Base-by-base conservation (phyloP, 2,797 vertebrate genomes). In the Lacerta agilis region DNA sequence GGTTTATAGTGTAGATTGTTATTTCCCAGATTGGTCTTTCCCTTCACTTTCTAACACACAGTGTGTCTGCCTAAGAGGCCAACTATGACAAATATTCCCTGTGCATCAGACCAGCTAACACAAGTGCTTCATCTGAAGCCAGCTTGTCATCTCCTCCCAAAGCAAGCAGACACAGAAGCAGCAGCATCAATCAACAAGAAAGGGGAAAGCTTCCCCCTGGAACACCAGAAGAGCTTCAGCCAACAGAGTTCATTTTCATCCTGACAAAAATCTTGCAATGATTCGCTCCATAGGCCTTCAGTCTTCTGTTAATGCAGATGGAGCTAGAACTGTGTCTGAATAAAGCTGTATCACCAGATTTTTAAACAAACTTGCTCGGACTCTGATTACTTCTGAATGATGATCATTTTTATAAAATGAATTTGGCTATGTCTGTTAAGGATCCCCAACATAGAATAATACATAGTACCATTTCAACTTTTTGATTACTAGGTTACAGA, bases 81-180 rank as follows among this genome's bases (percentile, higher is more conserved):
- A 23, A 78, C 78, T 83, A 77, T 88, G 83, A 90, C 61, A 92
- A 94, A 91, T 64, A 90, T 71, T 87, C 20, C 83, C 87, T 86
- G 27, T 41, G 79, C 33, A 81, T 92, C 91, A 88, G 71, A 85
- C 58, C 88, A 91, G 81, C 69, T 82, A 90, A 36, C 89, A 90
- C 6, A 79, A 86, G 61, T 45, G 69, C 61, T 81, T 91, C 80
- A 89, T 67, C 77, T 83, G 79, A 83, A 90, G 20, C 20, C 49
- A 85, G 64, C 83, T 81, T 87, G 49, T 86, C 79, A 90, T 45
- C 43, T 86, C 79, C 45, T 83, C 29, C 86, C 75, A 90, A 66
- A 92, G 8, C 25, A 88, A 90, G 77, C 49, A 86, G 81, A 1
- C 41, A 38, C 55, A 83, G 49, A 1, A 2, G 4, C 80, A 41